Conservation (phyloP, 2,797 vertebrate genomes). For the Sebastes taczanowskii region DNA sequence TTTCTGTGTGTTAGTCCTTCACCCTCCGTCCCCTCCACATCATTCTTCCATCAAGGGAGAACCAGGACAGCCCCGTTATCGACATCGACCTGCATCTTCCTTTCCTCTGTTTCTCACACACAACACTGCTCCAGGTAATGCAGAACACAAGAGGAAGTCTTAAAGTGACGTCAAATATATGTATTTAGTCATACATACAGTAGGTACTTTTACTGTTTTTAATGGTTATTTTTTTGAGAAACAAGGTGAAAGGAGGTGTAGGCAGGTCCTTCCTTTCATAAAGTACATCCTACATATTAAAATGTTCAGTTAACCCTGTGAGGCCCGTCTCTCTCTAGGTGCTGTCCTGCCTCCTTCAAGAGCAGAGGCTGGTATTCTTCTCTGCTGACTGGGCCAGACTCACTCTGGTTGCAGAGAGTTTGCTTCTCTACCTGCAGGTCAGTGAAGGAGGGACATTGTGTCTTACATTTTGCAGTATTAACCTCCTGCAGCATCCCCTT, state of each 20-base stretch:
- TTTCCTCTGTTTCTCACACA: constrained; percentile 88
- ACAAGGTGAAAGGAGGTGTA: rapidly evolving
- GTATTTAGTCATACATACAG: not conserved
- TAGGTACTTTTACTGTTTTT: not conserved
- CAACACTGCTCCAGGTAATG: constrained; percentile 76
- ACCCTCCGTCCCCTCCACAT: constrained; percentile 91
- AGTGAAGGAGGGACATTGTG: not conserved
- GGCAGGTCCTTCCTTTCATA: not conserved
- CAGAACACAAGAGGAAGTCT: not conserved
- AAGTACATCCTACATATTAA: not conserved
- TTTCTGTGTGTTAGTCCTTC: constrained; percentile 76
- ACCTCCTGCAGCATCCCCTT: not conserved
- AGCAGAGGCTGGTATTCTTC: constrained; percentile 91
- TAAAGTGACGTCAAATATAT: not conserved
- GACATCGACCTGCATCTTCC: constrained; percentile 96
- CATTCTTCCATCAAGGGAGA: constrained; percentile 89
- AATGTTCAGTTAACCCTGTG: not conserved
- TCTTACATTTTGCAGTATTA: not conserved
- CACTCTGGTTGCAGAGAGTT: constrained; percentile 90
- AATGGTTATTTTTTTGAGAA: not conserved
- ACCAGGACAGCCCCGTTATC: constrained; percentile 87
- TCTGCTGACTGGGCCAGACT: constrained; percentile 92
- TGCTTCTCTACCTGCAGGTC: constrained; percentile 88
- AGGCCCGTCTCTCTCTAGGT: constrained; percentile 72
- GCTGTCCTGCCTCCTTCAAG: constrained; percentile 88